A percentile compares a stretch with the other conserved stretches of the same genome.
Evolutionary conservation across 2,113 vertebrate genomes (phyloP).

Genomic region (Falcunculus frontatus): DNA sequence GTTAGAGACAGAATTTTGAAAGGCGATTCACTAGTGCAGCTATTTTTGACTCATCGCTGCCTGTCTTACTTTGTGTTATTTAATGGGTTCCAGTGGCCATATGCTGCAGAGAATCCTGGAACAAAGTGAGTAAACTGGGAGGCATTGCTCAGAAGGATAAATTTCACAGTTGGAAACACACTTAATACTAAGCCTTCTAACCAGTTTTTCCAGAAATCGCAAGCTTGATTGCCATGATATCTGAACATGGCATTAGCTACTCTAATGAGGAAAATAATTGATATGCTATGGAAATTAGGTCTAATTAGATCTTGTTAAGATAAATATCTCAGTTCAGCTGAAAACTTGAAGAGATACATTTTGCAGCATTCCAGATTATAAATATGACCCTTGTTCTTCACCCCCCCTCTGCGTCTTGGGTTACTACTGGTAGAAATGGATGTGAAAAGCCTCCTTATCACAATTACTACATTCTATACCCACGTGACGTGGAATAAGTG

Average conservation of each 20-base stretch:
- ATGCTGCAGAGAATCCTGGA: conserved; percentile 58
- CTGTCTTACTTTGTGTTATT: conserved; percentile 58
- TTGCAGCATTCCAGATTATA: conserved; percentile 40
- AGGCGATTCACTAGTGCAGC: conserved; percentile 51
- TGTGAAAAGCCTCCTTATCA: not conserved
- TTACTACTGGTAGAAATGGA: conserved; percentile 4
- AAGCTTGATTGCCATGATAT: conserved; percentile 60
- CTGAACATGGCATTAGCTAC: conserved; percentile 61
- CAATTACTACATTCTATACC: not conserved
- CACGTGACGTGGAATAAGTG: not conserved
- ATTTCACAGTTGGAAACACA: conserved; percentile 63
- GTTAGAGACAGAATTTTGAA: conserved; percentile 57
- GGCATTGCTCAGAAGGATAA: conserved; percentile 58
- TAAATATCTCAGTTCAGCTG: conserved; percentile 58
- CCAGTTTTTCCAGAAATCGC: conserved; percentile 58
- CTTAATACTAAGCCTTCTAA: conserved; percentile 60
- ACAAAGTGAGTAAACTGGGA: conserved; percentile 65
- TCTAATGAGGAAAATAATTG: conserved; percentile 65
- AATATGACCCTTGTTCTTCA: conserved; percentile 35
- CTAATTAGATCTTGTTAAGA: conserved; percentile 61
- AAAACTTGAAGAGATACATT: conserved; percentile 41
- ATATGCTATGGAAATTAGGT: conserved; percentile 60
- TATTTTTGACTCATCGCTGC: conserved; percentile 67
- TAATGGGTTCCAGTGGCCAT: conserved; percentile 65
- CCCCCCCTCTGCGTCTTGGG: not conserved